A percentile compares a stretch with the other conserved stretches of the same genome.
Conservation (phyloP, 2,113 vertebrate genomes). For the Atractosteus spatula region DNA sequence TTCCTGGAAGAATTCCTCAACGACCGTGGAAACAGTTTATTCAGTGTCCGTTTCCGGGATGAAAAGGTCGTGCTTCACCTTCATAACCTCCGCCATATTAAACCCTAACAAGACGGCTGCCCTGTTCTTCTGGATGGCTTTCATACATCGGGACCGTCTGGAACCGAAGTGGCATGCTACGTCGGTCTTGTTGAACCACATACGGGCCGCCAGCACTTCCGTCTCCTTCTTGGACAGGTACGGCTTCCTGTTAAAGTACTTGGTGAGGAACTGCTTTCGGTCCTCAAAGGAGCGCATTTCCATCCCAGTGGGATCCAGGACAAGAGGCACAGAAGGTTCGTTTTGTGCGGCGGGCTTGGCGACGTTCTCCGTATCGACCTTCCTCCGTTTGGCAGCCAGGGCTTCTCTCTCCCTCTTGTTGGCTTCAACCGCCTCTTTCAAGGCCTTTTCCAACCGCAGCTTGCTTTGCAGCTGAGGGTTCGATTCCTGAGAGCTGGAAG, state of each 20-base stretch:
- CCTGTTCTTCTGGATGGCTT: conserved; percentile 70
- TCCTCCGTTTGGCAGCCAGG: conserved; percentile 67
- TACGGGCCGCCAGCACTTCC: conserved; percentile 71
- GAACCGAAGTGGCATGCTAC: conserved; percentile 78
- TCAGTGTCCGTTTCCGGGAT: conserved; percentile 46
- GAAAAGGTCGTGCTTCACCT: conserved; percentile 78
- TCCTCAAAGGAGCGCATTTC: conserved; percentile 69
- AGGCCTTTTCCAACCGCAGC: conserved; percentile 57
- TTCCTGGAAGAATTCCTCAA: conserved; percentile 3
- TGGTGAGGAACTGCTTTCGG: conserved; percentile 79
- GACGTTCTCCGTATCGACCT: conserved; percentile 48
- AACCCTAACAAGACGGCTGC: conserved; percentile 83
- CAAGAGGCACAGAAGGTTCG: conserved; percentile 61
- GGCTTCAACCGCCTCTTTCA: conserved; percentile 56
- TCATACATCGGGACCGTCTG: conserved; percentile 80
- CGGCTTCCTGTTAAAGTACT: conserved; percentile 86
- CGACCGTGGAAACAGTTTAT: conserved; percentile 4
- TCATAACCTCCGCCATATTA: conserved; percentile 83
- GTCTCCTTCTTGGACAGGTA: conserved; percentile 81
- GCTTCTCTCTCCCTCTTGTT: conserved; percentile 63
- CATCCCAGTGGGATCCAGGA: conserved; percentile 66
- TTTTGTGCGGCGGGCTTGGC: conserved; percentile 32
- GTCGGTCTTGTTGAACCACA: conserved; percentile 77
- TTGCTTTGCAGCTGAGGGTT: conserved; percentile 53
- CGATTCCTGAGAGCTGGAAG: conserved; percentile 18